A percentile compares a stretch with the other conserved stretches of the same genome.
phyloP scores from a whole-genome alignment of 2,888 invertebrate species.

The Caenorhabditis imperialis region DNA sequence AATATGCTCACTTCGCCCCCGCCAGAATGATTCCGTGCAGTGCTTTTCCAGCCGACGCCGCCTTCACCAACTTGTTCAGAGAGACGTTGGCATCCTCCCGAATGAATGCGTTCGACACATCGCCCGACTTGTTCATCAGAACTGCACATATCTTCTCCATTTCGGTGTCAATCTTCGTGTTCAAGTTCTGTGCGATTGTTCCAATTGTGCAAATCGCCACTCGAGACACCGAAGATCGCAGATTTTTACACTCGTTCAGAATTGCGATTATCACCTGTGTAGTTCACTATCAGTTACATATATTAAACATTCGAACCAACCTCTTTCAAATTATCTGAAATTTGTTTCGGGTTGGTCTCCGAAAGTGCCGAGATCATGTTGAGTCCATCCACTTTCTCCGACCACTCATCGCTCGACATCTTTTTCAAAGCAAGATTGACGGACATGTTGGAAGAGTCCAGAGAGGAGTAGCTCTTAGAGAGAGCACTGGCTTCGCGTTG shows the following conservation, averaged over 20 bases:
- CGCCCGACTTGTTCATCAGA: slow-evolving; percentile 79
- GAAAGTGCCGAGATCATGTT: slow-evolving; percentile 63
- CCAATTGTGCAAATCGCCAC: slow-evolving; percentile 88
- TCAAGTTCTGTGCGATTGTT: slow-evolving; percentile 84
- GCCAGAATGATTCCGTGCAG: slow-evolving; percentile 78
- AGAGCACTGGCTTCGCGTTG: slow-evolving; percentile 22
- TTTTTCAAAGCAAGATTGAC: slow-evolving; percentile 58
- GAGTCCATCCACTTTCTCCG: slow-evolving; percentile 85
- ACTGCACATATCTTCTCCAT: slow-evolving; percentile 67
- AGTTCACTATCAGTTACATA: too few relatives aligned
- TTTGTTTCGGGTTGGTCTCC: slow-evolving; percentile 49
- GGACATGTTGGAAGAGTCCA: slow-evolving; percentile 49
- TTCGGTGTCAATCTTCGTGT: slow-evolving; percentile 82
- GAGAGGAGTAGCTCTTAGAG: slow-evolving; percentile 38
- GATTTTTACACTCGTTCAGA: slow-evolving; percentile 82
- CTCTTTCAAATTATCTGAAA: slow-evolving; percentile 62
- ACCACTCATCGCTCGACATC: slow-evolving; percentile 78
- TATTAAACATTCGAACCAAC: too few relatives aligned
- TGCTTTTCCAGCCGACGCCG: slow-evolving; percentile 82
- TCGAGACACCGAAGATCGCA: slow-evolving; percentile 92
- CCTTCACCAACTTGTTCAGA: slow-evolving; percentile 87
- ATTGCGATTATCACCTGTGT: slow-evolving; percentile 62
- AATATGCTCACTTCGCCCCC: slow-evolving; percentile 74
- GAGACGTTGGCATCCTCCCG: slow-evolving; percentile 90
- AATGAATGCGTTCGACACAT: slow-evolving; percentile 93